phyloP scores from a whole-genome alignment of 2,888 invertebrate species.

The Mythimna albipuncta region DNA sequence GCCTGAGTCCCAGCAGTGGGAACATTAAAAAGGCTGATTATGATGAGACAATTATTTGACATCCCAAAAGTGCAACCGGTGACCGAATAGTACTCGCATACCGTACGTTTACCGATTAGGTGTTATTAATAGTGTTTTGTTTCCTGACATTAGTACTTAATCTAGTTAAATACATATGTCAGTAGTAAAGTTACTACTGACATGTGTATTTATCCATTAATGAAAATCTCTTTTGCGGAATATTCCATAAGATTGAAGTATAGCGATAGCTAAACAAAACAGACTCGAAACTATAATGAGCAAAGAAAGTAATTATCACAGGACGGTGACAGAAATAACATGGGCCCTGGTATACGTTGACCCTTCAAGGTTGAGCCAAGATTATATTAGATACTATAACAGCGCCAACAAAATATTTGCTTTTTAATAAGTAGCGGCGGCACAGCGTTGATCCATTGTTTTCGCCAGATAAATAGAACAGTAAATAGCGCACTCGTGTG shows the following conservation, averaged over 20 bases:
- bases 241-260: neutral
- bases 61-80: neutral
- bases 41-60: too few species aligned
- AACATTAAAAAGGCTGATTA: too few species aligned
- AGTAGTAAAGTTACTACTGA: neutral
- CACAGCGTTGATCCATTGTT: slow-evolving; percentile 37
- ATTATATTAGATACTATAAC: slow-evolving; percentile 64
- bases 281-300: slow-evolving; percentile 18
- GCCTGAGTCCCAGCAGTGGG: too few species aligned
- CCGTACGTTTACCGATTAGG: too few species aligned
- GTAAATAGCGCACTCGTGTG: slow-evolving; percentile 14
- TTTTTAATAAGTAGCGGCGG: slow-evolving; percentile 56
- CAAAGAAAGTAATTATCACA: slow-evolving; percentile 55
- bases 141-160: too few species aligned
- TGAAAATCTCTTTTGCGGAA: neutral
- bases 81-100: neutral
- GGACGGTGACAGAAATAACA: slow-evolving; percentile 58
- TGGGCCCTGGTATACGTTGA: slow-evolving; percentile 63
- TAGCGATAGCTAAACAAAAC: slow-evolving; percentile 16
- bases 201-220: neutral
- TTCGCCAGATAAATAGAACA: slow-evolving; percentile 19
- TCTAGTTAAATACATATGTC: too few species aligned
- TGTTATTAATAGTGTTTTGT: too few species aligned
- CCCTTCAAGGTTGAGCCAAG: slow-evolving; percentile 74
- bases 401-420: slow-evolving; percentile 61